Evolutionary conservation across 1,140 invertebrate genomes (phyloP).

Genomic region (Drosophila mojavensis): DNA sequence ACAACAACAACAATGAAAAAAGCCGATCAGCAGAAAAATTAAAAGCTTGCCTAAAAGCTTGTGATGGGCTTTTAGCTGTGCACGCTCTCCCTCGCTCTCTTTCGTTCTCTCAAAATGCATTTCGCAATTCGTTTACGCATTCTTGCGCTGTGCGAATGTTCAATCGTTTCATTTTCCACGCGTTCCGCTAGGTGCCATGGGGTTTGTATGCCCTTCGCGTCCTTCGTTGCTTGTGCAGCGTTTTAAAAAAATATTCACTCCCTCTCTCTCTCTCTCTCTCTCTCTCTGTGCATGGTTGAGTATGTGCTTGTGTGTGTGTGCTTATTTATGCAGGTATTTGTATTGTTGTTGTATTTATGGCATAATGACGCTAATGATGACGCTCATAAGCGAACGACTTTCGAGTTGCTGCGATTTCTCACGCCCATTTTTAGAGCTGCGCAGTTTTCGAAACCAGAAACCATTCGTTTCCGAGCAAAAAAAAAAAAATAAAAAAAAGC

Average conservation of each 20-base stretch:
- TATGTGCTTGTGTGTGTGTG: neutral
- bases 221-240: neutral
- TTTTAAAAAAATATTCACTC: slow-evolving; percentile 36
- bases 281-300: too few species aligned
- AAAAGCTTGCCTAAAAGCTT: slow-evolving; percentile 31
- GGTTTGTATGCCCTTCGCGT: neutral
- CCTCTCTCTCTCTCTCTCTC: too few species aligned
- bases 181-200: slow-evolving; percentile 14
- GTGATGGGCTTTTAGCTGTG: neutral
- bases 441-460: slow-evolving; percentile 36
- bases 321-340: neutral
- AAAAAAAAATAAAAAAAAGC: slow-evolving; percentile 6
- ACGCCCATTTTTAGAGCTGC: slow-evolving; percentile 64
- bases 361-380: slow-evolving; percentile 60
- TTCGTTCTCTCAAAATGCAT: neutral
- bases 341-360: slow-evolving; percentile 30
- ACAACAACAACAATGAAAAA: neutral
- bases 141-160: neutral
- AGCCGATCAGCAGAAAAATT: slow-evolving; percentile 25
- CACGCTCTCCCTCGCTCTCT: neutral
- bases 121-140: neutral
- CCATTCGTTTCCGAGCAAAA: slow-evolving; percentile 6
- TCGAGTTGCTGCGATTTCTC: slow-evolving; percentile 58
- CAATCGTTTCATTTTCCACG: slow-evolving; percentile 3
- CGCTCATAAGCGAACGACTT: slow-evolving; percentile 41